phyloP scores from a whole-genome alignment of 2,888 invertebrate genomes.

The Neoscelio sp. region DNA sequence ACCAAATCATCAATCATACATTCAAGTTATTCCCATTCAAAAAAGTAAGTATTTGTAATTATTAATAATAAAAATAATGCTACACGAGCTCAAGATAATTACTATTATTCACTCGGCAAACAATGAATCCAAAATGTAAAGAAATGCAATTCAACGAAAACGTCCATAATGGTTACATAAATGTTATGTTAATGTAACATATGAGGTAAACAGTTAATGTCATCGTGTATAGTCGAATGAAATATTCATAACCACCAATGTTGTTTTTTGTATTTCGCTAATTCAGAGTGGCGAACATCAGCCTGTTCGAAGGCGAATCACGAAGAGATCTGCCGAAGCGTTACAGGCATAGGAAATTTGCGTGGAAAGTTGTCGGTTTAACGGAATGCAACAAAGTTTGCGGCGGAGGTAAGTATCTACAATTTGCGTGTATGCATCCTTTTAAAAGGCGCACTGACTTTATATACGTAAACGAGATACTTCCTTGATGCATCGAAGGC shows the following conservation, averaged over 20 bases:
- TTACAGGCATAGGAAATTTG: slow-evolving; percentile 84
- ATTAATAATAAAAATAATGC: too few relatives aligned
- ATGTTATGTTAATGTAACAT: background rate
- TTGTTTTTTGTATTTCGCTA: background rate
- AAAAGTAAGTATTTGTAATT: slow-evolving; percentile 20
- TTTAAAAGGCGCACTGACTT: slow-evolving; percentile 7
- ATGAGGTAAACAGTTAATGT: too few relatives aligned
- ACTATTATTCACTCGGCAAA: too few relatives aligned
- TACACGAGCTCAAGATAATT: too few relatives aligned
- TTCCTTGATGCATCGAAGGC: slow-evolving; percentile 81
- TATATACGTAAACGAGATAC: slow-evolving; percentile 4
- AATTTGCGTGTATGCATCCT: slow-evolving; percentile 24
- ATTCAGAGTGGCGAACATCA: slow-evolving; percentile 26
- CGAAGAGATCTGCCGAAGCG: slow-evolving; percentile 67
- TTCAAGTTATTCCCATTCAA: background rate
- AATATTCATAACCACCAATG: background rate
- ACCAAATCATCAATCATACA: slow-evolving; percentile 19
- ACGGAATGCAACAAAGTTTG: slow-evolving; percentile 92
- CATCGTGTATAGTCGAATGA: background rate
- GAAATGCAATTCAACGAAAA: background rate
- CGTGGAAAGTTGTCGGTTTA: slow-evolving; percentile 92
- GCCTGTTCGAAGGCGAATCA: slow-evolving; percentile 10
- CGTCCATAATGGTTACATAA: background rate
- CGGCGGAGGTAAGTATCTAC: slow-evolving; percentile 87
- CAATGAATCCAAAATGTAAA: too few relatives aligned